Evolutionary conservation across 2,888 invertebrate species (phyloP).

Genomic region (Mylabris sibirica): DNA sequence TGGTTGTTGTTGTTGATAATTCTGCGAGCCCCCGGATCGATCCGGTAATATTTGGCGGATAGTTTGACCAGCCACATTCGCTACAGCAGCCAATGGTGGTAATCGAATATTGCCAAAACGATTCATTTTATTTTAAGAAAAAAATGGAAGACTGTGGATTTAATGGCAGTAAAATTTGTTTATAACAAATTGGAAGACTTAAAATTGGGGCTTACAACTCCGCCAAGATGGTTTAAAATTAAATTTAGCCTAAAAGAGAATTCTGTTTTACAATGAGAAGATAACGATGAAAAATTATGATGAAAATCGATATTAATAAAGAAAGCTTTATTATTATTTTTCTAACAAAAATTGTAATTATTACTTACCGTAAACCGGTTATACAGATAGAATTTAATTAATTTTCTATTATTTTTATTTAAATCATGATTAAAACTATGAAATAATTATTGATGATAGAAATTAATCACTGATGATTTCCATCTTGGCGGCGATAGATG

Average conservation of each 20-base stretch:
- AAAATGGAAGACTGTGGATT: conserved; percentile 35
- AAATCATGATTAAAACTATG: not conserved
- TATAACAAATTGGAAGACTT: conserved; percentile 9
- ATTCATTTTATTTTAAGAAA: conserved; percentile 65
- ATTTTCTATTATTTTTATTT: not conserved
- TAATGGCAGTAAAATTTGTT: conserved; percentile 19
- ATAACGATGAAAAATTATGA: not conserved
- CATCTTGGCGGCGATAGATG: conserved; percentile 56
- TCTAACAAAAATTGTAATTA: not conserved
- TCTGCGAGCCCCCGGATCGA: conserved; percentile 59
- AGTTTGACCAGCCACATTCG: conserved; percentile 85
- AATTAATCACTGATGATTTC: conserved; percentile 52
- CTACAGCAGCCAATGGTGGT: conserved; percentile 77
- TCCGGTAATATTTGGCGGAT: conserved; percentile 80
- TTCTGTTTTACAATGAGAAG: not conserved
- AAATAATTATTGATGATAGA: conserved; percentile 29
- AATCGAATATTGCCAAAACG: conserved; percentile 72
- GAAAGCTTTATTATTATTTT: not conserved
- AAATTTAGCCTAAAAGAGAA: conserved; percentile 10
- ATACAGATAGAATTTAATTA: not conserved
- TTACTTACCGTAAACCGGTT: not conserved
- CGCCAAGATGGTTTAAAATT: conserved; percentile 53
- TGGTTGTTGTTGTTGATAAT: conserved; percentile 42
- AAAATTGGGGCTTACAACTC: conserved; percentile 25
- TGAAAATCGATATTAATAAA: conserved; percentile 5